phyloP scores from a whole-genome alignment of 1,140 invertebrate species.

The Halictus rubicundus region DNA sequence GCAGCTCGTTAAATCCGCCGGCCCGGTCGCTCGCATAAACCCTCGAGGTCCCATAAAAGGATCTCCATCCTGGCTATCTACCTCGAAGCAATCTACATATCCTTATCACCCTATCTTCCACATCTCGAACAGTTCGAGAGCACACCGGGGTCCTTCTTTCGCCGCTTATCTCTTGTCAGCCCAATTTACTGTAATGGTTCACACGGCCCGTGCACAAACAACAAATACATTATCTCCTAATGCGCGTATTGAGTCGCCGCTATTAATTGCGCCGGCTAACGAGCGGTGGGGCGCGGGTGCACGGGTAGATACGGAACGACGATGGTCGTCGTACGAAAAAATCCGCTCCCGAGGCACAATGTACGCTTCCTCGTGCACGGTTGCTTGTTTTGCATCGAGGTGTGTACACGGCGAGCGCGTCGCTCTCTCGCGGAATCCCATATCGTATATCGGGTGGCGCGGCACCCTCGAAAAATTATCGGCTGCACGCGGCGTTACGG shows the following conservation, averaged over 20 bases:
- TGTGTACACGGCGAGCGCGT: background rate
- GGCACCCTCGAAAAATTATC: conserved; percentile 62
- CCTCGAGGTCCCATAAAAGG: background rate
- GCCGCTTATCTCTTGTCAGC: background rate
- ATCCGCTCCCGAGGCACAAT: conserved; percentile 8
- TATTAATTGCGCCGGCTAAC: conserved; percentile 29
- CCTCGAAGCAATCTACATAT: conserved; percentile 4
- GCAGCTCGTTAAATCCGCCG: background rate
- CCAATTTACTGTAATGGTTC: conserved; percentile 16
- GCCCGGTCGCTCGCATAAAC: background rate
- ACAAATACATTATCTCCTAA: conserved; percentile 33
- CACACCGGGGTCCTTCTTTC: conserved; percentile 1
- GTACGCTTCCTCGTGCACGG: conserved; percentile 34
- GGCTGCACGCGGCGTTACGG: conserved; percentile 42
- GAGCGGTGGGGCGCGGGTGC: background rate
- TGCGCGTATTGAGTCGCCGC: background rate
- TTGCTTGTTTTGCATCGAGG: conserved; percentile 20
- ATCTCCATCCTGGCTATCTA: background rate
- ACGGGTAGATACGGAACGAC: background rate
- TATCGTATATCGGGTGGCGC: conserved; percentile 41
- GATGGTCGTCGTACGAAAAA: background rate
- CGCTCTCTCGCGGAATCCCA: conserved; percentile 32
- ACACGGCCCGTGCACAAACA: background rate
- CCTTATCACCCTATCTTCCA: conserved; percentile 4
- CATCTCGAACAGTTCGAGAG: conserved; percentile 23